phyloP scores from a whole-genome alignment of 2,797 vertebrate genomes.

The Hoplostethus atlanticus region DNA sequence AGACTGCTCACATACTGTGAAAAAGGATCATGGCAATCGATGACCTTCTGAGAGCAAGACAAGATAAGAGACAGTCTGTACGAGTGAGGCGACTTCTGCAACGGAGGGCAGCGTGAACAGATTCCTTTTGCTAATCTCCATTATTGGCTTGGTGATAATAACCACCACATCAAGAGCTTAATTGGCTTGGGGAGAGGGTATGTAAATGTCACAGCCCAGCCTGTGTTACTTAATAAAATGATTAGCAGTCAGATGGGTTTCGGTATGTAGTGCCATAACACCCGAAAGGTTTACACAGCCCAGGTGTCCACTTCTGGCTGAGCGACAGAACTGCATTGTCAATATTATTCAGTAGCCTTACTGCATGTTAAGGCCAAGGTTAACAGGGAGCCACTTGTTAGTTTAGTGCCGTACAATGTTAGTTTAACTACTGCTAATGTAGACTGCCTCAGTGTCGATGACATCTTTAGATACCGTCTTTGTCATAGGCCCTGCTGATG shows the following conservation, averaged over 20 bases:
- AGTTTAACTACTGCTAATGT: conserved; percentile 32
- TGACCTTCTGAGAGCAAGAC: conserved; percentile 65
- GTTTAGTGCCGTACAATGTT: conserved; percentile 14
- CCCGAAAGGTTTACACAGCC: conserved; percentile 53
- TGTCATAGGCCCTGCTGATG: conserved; percentile 32
- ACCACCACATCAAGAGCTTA: conserved; percentile 63
- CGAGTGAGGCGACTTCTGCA: conserved; percentile 57
- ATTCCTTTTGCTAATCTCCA: conserved; percentile 59
- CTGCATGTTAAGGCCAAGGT: conserved; percentile 34
- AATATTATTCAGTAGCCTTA: conserved; percentile 32
- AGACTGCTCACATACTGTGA: conserved; percentile 48
- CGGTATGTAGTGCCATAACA: conserved; percentile 42
- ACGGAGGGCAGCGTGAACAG: conserved; percentile 2
- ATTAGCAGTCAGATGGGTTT: conserved; percentile 59
- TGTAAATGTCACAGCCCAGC: conserved; percentile 65
- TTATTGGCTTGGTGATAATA: conserved; percentile 67
- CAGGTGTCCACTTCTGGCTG: conserved; percentile 56
- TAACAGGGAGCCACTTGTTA: conserved; percentile 28
- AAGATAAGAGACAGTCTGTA: conserved; percentile 61
- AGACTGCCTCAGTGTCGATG: conserved; percentile 8
- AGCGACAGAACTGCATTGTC: conserved; percentile 33
- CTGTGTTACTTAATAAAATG: conserved; percentile 66
- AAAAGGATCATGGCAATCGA: conserved; percentile 59
- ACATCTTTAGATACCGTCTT: conserved; percentile 40
- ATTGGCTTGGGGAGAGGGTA: conserved; percentile 64